Evolutionary conservation across 2,113 vertebrate species (phyloP).

Genomic region (Archocentrus centrarchus): DNA sequence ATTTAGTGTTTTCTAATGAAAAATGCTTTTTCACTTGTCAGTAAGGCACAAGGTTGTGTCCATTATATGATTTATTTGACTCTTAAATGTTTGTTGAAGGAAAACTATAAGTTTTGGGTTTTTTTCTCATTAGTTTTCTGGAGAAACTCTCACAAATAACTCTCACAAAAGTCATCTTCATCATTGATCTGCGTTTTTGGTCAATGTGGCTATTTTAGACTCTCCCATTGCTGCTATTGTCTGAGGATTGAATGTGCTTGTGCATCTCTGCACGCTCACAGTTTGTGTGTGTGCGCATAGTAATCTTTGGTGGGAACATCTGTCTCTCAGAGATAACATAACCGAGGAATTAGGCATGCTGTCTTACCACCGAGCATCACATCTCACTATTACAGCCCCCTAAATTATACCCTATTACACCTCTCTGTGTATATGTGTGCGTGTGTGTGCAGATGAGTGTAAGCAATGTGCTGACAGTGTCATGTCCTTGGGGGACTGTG

Average conservation of each 20-base stretch:
- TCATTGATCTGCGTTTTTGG: constrained; percentile 57
- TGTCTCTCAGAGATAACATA: constrained; percentile 79
- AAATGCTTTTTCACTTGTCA: constrained; percentile 10
- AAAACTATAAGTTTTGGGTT: neutral
- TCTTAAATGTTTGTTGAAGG: constrained; percentile 24
- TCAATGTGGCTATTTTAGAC: constrained; percentile 63
- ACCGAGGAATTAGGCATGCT: constrained; percentile 72
- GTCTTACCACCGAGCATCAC: constrained; percentile 70
- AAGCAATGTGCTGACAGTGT: constrained; percentile 62
- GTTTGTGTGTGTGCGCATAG: constrained; percentile 38
- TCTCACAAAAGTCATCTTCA: constrained; percentile 39
- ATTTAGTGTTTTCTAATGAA: constrained; percentile 20
- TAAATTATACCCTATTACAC: constrained; percentile 71
- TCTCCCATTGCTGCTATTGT: constrained; percentile 50
- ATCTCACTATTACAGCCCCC: constrained; percentile 71
- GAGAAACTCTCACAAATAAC: constrained; percentile 57
- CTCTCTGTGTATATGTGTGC: constrained; percentile 26
- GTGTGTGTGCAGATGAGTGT: constrained; percentile 34
- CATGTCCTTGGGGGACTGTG: constrained; percentile 66
- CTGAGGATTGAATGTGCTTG: constrained; percentile 39
- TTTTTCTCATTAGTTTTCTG: constrained; percentile 30
- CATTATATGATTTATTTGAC: constrained; percentile 9
- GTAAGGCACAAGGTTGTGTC: constrained; percentile 16
- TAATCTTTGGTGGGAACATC: constrained; percentile 74
- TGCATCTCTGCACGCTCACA: constrained; percentile 31